Evolutionary conservation across 2,113 vertebrate genomes (phyloP).

Genomic region (Mobula birostris): DNA sequence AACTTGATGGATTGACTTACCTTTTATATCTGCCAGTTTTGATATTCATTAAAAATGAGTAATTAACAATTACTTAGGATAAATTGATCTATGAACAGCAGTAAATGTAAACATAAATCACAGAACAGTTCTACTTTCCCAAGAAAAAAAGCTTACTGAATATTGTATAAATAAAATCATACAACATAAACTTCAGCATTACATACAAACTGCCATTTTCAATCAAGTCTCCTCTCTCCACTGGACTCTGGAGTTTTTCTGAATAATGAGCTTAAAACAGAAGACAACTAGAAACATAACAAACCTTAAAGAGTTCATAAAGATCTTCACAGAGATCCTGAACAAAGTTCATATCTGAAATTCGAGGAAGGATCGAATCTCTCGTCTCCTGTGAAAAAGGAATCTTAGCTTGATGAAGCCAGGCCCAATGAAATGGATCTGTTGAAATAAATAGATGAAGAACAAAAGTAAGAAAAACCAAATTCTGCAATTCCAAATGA

Average conservation of each 20-base stretch:
- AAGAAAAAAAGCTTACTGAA: neutral
- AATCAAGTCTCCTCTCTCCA: neutral
- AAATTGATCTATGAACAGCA: neutral
- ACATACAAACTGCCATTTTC: neutral
- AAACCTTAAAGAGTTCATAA: slow-evolving; percentile 90
- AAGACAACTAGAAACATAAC: neutral
- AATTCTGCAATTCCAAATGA: no score
- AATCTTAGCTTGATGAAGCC: slow-evolving; percentile 91
- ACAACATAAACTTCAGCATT: neutral
- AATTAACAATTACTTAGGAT: neutral
- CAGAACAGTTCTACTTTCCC: neutral
- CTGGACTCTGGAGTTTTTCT: no score
- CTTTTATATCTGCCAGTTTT: neutral
- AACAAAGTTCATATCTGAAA: slow-evolving; percentile 97
- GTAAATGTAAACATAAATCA: neutral
- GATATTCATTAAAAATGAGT: neutral
- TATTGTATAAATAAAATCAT: neutral
- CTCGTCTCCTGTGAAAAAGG: slow-evolving; percentile 87
- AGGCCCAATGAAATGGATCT: slow-evolving; percentile 98
- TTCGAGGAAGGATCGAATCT: slow-evolving; percentile 77
- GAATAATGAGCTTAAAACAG: no score
- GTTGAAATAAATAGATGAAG: neutral
- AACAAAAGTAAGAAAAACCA: neutral
- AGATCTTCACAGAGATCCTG: slow-evolving; percentile 98
- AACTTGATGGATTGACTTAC: neutral